A percentile compares a stretch with the other conserved stretches of the same genome.
Evolutionary conservation across 2,888 invertebrate species (phyloP).

Genomic region (Eumerus sabulonum): DNA sequence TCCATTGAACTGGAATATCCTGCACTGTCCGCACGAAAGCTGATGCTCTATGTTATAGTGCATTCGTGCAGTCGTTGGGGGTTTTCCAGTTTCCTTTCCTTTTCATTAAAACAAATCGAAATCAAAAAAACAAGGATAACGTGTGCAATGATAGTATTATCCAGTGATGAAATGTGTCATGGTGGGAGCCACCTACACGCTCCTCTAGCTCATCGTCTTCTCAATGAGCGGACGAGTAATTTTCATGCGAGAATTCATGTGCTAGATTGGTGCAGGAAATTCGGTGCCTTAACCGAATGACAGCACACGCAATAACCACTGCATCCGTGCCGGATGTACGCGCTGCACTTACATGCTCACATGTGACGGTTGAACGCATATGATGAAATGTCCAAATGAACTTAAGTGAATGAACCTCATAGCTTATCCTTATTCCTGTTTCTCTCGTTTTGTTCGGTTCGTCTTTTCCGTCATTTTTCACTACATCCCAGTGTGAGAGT

Average conservation of each 20-base stretch:
- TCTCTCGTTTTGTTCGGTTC: constrained; percentile 3
- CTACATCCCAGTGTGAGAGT: constrained; percentile 20
- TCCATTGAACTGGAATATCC: constrained; percentile 65
- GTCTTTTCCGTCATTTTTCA: constrained; percentile 4
- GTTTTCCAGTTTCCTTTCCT: constrained; percentile 39
- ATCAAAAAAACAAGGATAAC: constrained; percentile 55
- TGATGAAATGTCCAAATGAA: constrained; percentile 61
- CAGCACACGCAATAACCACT: constrained; percentile 50
- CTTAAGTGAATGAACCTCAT: constrained; percentile 64
- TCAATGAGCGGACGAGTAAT: constrained; percentile 24
- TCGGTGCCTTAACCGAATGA: constrained; percentile 46
- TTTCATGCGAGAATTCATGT: constrained; percentile 42
- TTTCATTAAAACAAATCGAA: constrained; percentile 37
- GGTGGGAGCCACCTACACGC: constrained; percentile 17
- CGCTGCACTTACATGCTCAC: background rate
- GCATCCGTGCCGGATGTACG: constrained; percentile 35
- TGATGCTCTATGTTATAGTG: background rate
- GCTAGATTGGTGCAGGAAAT: constrained; percentile 31
- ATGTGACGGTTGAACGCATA: background rate
- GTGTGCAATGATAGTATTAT: constrained; percentile 59
- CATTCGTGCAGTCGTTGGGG: background rate
- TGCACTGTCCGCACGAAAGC: constrained; percentile 9
- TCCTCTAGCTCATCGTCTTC: constrained; percentile 17
- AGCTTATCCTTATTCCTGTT: constrained; percentile 48
- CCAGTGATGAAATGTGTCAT: constrained; percentile 55